Percentiles rank a stretch among this genome's conserved stretches.
These are phyloP conservation scores for Hoplodrina blanda DNA, from an alignment of 2,888 invertebrate genomes.

Conservation along the genomic window DNA sequence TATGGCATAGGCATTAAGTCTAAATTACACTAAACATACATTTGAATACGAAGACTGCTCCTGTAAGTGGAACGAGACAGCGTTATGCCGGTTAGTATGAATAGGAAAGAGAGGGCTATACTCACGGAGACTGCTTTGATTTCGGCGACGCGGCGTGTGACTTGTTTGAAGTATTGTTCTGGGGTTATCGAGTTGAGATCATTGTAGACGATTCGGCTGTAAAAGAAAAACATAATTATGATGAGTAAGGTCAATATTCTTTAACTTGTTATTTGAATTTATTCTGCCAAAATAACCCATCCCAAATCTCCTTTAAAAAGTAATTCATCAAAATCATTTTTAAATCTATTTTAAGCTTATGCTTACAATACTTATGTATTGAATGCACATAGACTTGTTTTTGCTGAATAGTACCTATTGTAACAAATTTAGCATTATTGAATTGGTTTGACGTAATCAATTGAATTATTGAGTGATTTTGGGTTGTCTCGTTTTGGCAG, in stretches of 20 bases:
- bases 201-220: constrained; percentile 96
- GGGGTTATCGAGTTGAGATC: constrained; percentile 98
- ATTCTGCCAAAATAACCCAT: background rate
- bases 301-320: background rate
- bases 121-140: constrained; percentile 97
- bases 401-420: too few relatives aligned
- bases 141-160: constrained; percentile 96
- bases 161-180: constrained; percentile 98
- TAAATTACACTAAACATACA: constrained; percentile 72
- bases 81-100: constrained; percentile 46
- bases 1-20: constrained; percentile 40
- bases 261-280: background rate
- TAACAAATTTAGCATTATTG: too few relatives aligned
- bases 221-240: constrained; percentile 61
- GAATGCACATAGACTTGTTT: too few relatives aligned
- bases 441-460: too few relatives aligned
- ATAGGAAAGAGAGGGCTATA: constrained; percentile 71
- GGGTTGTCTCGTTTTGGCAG: background rate
- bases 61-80: constrained; percentile 71
- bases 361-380: too few relatives aligned
- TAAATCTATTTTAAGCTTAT: too few relatives aligned
- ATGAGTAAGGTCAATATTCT: background rate
- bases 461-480: background rate
- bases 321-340: too few relatives aligned
- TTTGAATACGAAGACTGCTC: constrained; percentile 71